Evolutionary conservation across 2,797 vertebrate species (phyloP).

Genomic region (Melanogrammus aeglefinus): DNA sequence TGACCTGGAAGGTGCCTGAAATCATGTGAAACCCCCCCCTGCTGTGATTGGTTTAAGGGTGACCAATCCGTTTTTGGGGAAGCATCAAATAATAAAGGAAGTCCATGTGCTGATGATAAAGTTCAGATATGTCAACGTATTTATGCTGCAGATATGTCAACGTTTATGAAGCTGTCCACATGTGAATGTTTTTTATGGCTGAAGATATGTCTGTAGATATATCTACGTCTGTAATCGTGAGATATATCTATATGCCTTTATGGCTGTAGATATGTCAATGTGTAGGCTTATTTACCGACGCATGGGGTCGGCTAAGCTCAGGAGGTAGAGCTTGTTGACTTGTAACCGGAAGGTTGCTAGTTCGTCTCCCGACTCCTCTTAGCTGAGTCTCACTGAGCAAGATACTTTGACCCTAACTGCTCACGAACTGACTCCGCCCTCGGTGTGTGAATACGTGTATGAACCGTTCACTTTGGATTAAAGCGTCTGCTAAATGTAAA

Average conservation of each 20-base stretch:
- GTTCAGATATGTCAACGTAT: background rate
- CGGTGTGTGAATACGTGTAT: background rate
- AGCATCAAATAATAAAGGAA: background rate
- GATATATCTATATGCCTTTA: background rate
- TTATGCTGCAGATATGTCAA: background rate
- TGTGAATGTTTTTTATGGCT: background rate
- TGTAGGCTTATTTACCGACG: background rate
- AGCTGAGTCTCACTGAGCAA: too few relatives aligned
- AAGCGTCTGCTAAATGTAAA: background rate
- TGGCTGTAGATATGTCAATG: background rate
- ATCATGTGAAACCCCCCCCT: background rate
- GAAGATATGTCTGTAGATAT: background rate
- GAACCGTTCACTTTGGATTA: background rate
- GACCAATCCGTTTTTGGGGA: background rate
- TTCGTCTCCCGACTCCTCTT: too few relatives aligned
- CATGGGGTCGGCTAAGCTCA: too few relatives aligned
- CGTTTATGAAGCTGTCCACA: background rate
- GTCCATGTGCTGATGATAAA: background rate
- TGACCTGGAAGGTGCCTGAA: background rate
- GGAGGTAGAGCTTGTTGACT: too few relatives aligned
- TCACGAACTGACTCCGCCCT: too few relatives aligned
- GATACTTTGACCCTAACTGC: too few relatives aligned
- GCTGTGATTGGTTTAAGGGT: background rate
- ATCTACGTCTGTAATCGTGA: too few relatives aligned
- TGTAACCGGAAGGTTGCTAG: too few relatives aligned